Evolutionary conservation across 2,888 invertebrate species (phyloP).

Genomic region (Antitype chi): DNA sequence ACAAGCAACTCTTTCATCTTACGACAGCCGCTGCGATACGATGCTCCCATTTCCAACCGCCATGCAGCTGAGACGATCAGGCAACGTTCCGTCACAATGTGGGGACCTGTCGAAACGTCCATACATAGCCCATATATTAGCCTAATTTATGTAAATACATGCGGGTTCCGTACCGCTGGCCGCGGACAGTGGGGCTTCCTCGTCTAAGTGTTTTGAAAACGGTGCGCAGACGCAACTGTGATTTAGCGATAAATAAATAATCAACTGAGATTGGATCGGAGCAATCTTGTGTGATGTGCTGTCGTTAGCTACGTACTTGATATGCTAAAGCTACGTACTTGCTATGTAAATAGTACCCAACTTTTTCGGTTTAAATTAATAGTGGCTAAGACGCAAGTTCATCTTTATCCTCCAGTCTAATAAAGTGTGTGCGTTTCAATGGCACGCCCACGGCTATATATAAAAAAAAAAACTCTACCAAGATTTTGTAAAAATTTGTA

Average conservation of each 20-base stretch:
- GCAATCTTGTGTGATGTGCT: conserved; percentile 26
- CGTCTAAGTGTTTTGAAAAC: conserved; percentile 62
- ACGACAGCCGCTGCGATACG: neutral
- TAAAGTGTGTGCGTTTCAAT: no score
- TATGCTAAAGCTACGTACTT: neutral
- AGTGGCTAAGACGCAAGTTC: neutral
- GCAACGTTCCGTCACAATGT: conserved; percentile 9
- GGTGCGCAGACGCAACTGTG: conserved; percentile 43
- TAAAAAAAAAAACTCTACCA: no score
- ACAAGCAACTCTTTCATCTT: neutral
- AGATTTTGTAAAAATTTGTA: no score
- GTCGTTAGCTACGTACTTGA: neutral
- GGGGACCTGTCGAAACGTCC: conserved; percentile 45
- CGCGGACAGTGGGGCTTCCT: conserved; percentile 72
- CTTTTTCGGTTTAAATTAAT: neutral
- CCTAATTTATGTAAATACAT: conserved; percentile 65
- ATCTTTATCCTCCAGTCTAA: neutral
- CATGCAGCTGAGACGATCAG: neutral
- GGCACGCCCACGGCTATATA: no score
- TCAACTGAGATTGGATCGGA: conserved; percentile 55
- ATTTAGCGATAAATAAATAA: conserved; percentile 52
- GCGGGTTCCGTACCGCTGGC: conserved; percentile 72
- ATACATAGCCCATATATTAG: conserved; percentile 24
- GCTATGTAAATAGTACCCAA: no score
- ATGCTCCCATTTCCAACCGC: conserved; percentile 13